Evolutionary conservation across 2,797 vertebrate genomes (phyloP), one percentile per base, ranked within the genome.

Genomic region (Cirrhinus molitorella): DNA sequence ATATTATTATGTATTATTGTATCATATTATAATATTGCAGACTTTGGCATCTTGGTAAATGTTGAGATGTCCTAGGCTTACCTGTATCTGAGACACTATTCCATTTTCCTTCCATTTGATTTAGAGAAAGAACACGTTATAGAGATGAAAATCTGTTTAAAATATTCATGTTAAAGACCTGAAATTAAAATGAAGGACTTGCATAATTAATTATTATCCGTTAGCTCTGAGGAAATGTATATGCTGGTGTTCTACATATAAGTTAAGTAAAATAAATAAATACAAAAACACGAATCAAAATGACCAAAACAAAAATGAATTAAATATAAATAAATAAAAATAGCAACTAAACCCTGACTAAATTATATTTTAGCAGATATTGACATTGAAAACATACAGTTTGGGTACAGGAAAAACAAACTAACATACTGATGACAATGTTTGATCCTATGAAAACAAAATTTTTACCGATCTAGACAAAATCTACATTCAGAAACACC

Each of bases 381-480:
- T 4, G 19, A 23, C 14, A 63, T 31, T 0, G 2, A 63, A 63
- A 63, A 31, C 1, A 3, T 17, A 31, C 25, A 28, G 59, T 63
- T 63, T 63, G 59, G 14, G 25, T 63, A 8, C 25, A 59, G 28
- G 25, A 28, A 28, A 28, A 61, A 55, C 21, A 55, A 55, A 61
- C 5, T 5, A 4, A 17, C 25, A 9, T 31, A 17, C 7, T 31
- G 59, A 8, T 16, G 57, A 13, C 57, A 59, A 14, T 59, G 59
- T 25, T 61, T 28, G 59, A 28, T 61, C 23, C 6, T 3, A 28
- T 14, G 55, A 25, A 59, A 25, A 25, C 55, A 25, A 3, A 61
- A 6, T 61, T 61, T 63, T 63, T 17, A 63, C 59, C 14, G 31
- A 63, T 88, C 90, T 89, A 90, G 92, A 72, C 16, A 49, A 49